These are phyloP conservation scores for Rhamphomyia laevipes DNA, from an alignment of 2,888 invertebrate genomes.

Conservation along the genomic window DNA sequence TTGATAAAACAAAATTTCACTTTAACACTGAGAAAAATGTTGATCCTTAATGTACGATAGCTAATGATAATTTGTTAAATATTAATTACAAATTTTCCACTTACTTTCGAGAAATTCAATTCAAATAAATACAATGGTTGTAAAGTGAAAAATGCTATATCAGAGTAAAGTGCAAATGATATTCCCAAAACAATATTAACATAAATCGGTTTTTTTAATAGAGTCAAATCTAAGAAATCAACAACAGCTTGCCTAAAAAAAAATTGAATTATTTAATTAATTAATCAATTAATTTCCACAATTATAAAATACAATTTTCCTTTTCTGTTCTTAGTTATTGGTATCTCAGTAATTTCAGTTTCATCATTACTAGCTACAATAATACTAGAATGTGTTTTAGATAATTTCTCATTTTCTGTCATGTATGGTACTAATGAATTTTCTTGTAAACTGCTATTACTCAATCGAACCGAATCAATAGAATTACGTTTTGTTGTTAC, in stretches of 20 bases:
- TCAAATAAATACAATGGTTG: slow-evolving; percentile 46
- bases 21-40: too few species aligned
- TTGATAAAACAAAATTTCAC: too few species aligned
- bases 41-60: too few species aligned
- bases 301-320: slow-evolving; percentile 1
- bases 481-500: background rate
- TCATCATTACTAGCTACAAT: background rate
- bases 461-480: background rate
- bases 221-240: slow-evolving; percentile 48
- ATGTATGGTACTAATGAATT: too few species aligned
- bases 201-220: slow-evolving; percentile 50
- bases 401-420: slow-evolving; percentile 14
- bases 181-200: slow-evolving; percentile 59
- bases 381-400: background rate
- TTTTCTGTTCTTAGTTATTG: slow-evolving; percentile 1
- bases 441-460: too few species aligned
- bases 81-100: too few species aligned
- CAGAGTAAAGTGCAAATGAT: slow-evolving; percentile 54
- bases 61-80: too few species aligned
- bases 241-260: slow-evolving; percentile 42
- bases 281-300: background rate
- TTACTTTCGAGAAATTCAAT: slow-evolving; percentile 29
- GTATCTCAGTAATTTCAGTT: background rate
- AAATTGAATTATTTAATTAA: slow-evolving; percentile 8
- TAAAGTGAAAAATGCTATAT: slow-evolving; percentile 56